These are phyloP conservation scores for Eristalinus sepulchralis DNA, from an alignment of 2,888 invertebrate species.

Conservation along the genomic window DNA sequence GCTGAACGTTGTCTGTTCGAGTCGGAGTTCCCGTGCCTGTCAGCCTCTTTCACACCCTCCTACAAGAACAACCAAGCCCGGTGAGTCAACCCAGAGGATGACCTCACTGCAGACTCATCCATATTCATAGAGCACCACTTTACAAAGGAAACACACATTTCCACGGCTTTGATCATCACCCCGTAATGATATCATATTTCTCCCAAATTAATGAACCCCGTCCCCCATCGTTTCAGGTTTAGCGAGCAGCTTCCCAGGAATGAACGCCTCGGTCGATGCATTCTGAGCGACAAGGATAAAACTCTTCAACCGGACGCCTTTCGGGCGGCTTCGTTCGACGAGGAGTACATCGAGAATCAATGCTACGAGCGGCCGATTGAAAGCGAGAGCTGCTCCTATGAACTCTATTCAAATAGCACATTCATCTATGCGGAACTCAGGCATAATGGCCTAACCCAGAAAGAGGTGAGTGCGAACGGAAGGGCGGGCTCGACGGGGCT, in stretches of 20 bases:
- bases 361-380: conserved; percentile 84
- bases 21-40: conserved; percentile 82
- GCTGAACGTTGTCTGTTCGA: conserved; percentile 84
- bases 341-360: conserved; percentile 92
- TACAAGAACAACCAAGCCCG: conserved; percentile 80
- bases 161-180: conserved; percentile 43
- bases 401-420: conserved; percentile 87
- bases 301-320: conserved; percentile 89
- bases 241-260: conserved; percentile 57
- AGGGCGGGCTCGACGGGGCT: conserved; percentile 14
- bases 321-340: conserved; percentile 87
- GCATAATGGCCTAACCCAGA: conserved; percentile 79
- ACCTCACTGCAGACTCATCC: conserved; percentile 52
- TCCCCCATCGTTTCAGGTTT: conserved; percentile 37
- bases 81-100: conserved; percentile 72
- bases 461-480: conserved; percentile 76
- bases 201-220: conserved; percentile 23
- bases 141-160: conserved; percentile 39
- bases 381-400: conserved; percentile 87
- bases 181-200: conserved; percentile 44
- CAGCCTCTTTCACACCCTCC: conserved; percentile 82
- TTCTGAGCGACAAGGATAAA: conserved; percentile 87
- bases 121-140: conserved; percentile 37
- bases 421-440: conserved; percentile 83
- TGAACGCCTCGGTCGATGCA: conserved; percentile 83